These are phyloP conservation scores for Eidolon helvum DNA, from an alignment of 2,113 vertebrate genomes.

Conservation along the genomic window DNA sequence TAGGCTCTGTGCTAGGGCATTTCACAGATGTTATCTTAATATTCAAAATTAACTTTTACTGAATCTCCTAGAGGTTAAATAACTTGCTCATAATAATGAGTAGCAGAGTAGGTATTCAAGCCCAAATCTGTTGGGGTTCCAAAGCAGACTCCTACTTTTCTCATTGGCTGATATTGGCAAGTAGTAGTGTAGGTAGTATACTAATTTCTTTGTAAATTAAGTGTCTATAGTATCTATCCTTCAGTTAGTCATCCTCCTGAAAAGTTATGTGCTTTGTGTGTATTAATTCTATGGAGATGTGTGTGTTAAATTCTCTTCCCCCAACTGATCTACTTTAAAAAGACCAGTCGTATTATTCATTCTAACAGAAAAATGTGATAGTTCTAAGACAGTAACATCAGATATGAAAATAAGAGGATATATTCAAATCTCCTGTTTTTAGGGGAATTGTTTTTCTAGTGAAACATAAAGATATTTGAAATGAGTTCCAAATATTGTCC, in stretches of 20 bases:
- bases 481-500: neutral
- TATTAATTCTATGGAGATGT: neutral
- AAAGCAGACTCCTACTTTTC: neutral
- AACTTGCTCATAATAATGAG: neutral
- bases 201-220: neutral
- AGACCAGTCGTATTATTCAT: neutral
- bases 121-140: neutral
- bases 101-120: conserved; percentile 19
- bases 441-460: neutral
- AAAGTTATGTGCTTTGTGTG: neutral
- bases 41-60: conserved; percentile 14
- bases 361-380: neutral
- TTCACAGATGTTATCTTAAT: neutral
- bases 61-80: neutral
- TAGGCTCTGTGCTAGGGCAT: neutral
- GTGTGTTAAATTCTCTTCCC: neutral
- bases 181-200: neutral
- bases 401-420: neutral
- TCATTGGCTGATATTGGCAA: neutral
- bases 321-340: neutral
- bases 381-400: neutral
- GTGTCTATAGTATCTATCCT: neutral
- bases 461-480: conserved; percentile 37
- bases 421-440: neutral
- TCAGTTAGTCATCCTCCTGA: neutral